Percentiles rank a stretch among this genome's conserved stretches.
Conservation (phyloP, 2,113 vertebrate species). For the Rhea americana region DNA sequence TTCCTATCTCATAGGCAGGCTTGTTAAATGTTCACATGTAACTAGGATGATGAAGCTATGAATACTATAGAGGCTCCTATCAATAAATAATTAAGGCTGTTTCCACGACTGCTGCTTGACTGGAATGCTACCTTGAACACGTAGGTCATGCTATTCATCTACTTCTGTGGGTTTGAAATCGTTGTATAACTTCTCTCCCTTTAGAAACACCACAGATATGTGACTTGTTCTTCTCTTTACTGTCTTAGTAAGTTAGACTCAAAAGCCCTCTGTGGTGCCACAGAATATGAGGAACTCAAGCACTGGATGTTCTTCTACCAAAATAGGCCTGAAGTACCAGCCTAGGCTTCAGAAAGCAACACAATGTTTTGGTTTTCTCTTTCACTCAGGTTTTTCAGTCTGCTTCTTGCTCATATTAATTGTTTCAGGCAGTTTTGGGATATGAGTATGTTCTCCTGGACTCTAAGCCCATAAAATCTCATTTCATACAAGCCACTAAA, state of each 20-base stretch:
- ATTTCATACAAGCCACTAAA: not conserved
- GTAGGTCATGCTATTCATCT: not conserved
- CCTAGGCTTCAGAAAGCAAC: not conserved
- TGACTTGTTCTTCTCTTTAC: not conserved
- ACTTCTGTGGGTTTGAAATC: not conserved
- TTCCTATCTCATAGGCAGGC: not conserved
- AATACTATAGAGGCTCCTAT: not conserved
- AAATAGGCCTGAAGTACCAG: not conserved
- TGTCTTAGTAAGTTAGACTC: not conserved
- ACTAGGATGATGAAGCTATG: not conserved
- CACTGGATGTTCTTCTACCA: not conserved
- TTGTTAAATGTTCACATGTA: not conserved
- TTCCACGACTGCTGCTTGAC: not conserved
- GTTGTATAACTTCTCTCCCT: not conserved
- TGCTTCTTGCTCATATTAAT: not conserved
- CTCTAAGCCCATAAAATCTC: not conserved
- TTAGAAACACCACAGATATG: not conserved
- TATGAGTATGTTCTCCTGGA: not conserved
- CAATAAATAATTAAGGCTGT: constrained; percentile 1
- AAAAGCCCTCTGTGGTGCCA: not conserved
- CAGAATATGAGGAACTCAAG: not conserved
- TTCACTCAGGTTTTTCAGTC: not conserved
- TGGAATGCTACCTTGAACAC: not conserved
- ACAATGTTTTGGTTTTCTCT: not conserved
- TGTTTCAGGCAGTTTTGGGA: not conserved